Evolutionary conservation across 2,888 invertebrate species (phyloP).

Genomic region (Megastigmus dorsalis): DNA sequence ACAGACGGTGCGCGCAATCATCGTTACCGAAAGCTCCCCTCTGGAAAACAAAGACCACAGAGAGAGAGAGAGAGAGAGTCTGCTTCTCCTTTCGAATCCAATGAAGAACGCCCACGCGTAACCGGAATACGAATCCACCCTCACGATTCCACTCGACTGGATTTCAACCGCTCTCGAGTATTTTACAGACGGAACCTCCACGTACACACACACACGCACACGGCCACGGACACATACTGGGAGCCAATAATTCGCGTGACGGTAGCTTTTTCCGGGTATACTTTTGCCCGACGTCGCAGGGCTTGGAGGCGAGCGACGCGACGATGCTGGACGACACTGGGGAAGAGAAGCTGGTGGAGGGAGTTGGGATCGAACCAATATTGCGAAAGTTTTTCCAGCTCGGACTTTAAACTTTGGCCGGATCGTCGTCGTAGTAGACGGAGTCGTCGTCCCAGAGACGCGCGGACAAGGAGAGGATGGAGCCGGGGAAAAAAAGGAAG

Average conservation of each 20-base stretch:
- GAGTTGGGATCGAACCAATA: slow-evolving; percentile 65
- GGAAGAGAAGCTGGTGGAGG: too few species aligned
- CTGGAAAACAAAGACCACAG: slow-evolving; percentile 16
- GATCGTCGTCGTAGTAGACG: slow-evolving; percentile 25
- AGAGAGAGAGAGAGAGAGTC: slow-evolving; percentile 11
- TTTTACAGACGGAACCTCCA: slow-evolving; percentile 18
- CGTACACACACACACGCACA: neutral
- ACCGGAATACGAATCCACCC: slow-evolving; percentile 50
- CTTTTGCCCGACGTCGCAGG: neutral
- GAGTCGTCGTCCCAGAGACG: slow-evolving; percentile 1
- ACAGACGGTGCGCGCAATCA: slow-evolving; percentile 20
- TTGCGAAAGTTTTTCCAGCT: slow-evolving; percentile 65
- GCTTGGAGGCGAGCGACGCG: neutral
- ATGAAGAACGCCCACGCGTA: slow-evolving; percentile 35
- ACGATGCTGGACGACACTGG: neutral
- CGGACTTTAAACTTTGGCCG: slow-evolving; percentile 56
- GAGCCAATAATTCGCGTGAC: slow-evolving; percentile 44
- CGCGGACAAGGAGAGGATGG: neutral
- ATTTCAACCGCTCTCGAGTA: slow-evolving; percentile 45
- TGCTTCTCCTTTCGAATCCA: slow-evolving; percentile 24
- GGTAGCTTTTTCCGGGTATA: slow-evolving; percentile 8
- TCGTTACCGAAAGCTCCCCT: slow-evolving; percentile 40
- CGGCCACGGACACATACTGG: neutral
- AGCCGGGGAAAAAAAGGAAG: slow-evolving; percentile 1
- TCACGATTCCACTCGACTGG: slow-evolving; percentile 35